Evolutionary conservation across 2,113 vertebrate species (phyloP), one percentile per base, ranked within the genome.

Genomic region (Sterrhoptilus dennistouni): DNA sequence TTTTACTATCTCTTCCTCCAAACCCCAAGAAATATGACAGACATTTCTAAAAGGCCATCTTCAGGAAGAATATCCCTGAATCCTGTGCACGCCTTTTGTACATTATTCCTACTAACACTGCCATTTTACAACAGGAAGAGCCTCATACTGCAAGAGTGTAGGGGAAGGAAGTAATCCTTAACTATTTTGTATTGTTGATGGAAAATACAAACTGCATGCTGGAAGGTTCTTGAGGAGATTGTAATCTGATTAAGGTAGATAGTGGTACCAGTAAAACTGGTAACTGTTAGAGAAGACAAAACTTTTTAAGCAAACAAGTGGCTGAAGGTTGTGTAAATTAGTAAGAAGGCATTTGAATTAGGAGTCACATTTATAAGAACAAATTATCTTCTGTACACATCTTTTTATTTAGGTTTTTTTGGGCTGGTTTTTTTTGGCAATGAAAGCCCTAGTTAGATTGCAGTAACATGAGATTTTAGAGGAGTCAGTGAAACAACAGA

Each of bases 11-110:
- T 91, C n/a, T 83, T 87, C 18, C 33, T 86, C 33, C 65, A 59
- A 83, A 68, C 22, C 31, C 9, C n/a, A 23, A 54, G 27, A 93
- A 86, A 78, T 64, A 71, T 2, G 23, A 59, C 50, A 45, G 54
- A 29, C 1, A 6, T 15, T 42, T 93, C n/a, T 81, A 44, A 93
- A 85, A 83, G n/a, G 20, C 50, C 10, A 5, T 81, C 31, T 83
- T 83, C 53, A 80, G 47, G 71, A 90, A 69, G n/a, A 77, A 21
- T 86, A 59, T n/a, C 5, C 12, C 16, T 0, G 5, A 85, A 45
- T 83, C 42, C 15, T 68, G 0, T 63, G 6, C 28, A 27, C 0
- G 0, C 2, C 12, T 91, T 93, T 52, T 70, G 19, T 69, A 9
- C 1, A 0, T 40, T 36, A 64, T 90, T 88, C 5, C 21, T 83